A percentile compares a stretch with the other conserved stretches of the same genome.
These are phyloP conservation scores for Cryptotermes secundus DNA, from an alignment of 1,140 invertebrate genomes.

Conservation along the genomic window DNA sequence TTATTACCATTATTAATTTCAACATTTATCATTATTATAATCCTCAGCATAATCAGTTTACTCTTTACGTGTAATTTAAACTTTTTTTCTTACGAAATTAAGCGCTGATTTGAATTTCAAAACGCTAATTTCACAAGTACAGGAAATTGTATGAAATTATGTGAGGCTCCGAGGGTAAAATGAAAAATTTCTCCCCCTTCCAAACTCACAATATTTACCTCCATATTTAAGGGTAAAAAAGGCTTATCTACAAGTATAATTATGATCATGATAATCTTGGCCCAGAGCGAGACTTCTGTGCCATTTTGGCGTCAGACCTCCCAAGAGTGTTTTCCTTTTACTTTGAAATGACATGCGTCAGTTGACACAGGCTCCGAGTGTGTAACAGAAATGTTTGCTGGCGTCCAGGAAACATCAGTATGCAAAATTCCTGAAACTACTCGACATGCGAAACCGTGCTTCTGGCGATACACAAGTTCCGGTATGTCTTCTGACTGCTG, in stretches of 20 bases:
- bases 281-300: neutral
- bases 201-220: neutral
- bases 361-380: neutral
- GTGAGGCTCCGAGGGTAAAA: neutral
- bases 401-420: neutral
- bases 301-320: neutral
- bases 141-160: constrained; percentile 4
- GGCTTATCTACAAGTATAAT: neutral
- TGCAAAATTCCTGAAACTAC: neutral
- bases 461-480: neutral
- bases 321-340: no score
- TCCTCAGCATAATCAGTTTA: neutral
- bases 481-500: neutral
- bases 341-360: neutral
- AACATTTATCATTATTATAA: neutral
- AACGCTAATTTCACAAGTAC: neutral
- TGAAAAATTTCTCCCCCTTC: neutral
- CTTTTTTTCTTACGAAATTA: neutral
- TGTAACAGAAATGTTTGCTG: neutral
- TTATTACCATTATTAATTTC: neutral
- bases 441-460: neutral
- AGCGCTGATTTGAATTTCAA: constrained; percentile 1
- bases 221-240: neutral
- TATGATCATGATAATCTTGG: neutral
- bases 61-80: neutral